A percentile compares a stretch with the other conserved stretches of the same genome.
Conservation (phyloP, 2,888 invertebrate species). For the Lasioglossum leucozonium region DNA sequence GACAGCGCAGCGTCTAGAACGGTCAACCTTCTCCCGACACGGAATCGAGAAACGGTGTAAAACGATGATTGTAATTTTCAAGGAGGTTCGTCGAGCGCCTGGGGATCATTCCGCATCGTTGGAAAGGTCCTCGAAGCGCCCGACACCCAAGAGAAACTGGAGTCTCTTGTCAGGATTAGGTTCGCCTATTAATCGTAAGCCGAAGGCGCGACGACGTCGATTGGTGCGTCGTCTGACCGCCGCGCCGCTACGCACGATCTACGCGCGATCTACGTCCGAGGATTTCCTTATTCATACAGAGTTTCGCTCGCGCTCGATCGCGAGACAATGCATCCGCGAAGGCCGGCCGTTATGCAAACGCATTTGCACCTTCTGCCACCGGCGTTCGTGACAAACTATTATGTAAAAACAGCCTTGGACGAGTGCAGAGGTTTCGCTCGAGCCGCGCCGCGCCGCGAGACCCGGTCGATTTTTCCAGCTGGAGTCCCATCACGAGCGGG, state of each 20-base stretch:
- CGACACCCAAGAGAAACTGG: constrained; percentile 5
- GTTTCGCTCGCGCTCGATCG: constrained; percentile 15
- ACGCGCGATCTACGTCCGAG: not conserved
- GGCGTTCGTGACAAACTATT: constrained; percentile 62
- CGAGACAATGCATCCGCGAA: constrained; percentile 64
- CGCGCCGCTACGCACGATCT: not conserved
- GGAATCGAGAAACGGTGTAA: constrained; percentile 22
- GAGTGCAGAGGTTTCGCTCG: constrained; percentile 72
- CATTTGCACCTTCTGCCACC: constrained; percentile 63
- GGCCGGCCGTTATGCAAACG: constrained; percentile 67
- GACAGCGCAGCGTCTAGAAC: constrained; percentile 12
- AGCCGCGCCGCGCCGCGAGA: not conserved
- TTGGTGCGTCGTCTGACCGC: not conserved
- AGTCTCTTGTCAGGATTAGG: not conserved
- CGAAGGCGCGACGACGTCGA: not conserved
- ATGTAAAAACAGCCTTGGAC: constrained; percentile 77
- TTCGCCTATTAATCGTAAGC: not conserved
- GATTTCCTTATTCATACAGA: constrained; percentile 15
- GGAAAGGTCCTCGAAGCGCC: not conserved
- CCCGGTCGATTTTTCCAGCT: not conserved
- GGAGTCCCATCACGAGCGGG: not conserved
- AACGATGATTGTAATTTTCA: constrained; percentile 38
- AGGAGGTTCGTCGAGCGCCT: not conserved
- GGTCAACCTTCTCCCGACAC: constrained; percentile 27
- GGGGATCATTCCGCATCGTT: not conserved